phyloP scores from a whole-genome alignment of 2,888 invertebrate species.

The Toxonevra muliebris region DNA sequence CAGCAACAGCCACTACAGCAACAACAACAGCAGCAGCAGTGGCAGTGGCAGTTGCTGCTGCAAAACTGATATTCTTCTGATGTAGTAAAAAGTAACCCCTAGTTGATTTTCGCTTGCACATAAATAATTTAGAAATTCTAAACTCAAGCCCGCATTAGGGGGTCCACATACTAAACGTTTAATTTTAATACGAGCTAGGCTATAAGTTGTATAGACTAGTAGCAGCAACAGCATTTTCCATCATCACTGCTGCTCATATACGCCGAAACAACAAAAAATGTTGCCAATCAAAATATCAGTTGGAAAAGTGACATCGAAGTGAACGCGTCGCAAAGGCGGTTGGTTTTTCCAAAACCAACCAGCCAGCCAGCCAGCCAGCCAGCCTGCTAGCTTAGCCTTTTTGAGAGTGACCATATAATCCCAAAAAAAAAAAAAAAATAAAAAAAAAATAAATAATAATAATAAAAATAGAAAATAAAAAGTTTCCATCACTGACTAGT shows the following conservation, averaged over 20 bases:
- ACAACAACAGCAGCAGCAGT: not conserved
- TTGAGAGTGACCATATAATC: slow-evolving; percentile 4
- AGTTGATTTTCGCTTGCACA: no score
- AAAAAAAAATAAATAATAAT: slow-evolving; percentile 1
- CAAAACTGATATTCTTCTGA: no score
- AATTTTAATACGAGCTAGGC: not conserved
- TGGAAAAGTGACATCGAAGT: slow-evolving; percentile 50
- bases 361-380: slow-evolving; percentile 21
- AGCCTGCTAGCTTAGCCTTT: not conserved
- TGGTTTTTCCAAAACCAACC: slow-evolving; percentile 35
- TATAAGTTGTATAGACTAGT: not conserved
- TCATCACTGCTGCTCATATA: not conserved
- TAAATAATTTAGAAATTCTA: no score
- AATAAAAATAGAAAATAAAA: no score
- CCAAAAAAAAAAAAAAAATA: slow-evolving; percentile 16
- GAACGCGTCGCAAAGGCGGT: slow-evolving; percentile 53
- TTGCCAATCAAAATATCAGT: slow-evolving; percentile 45
- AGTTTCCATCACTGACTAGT: no score
- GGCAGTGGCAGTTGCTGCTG: not conserved
- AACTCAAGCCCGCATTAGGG: slow-evolving; percentile 3
- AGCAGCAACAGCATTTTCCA: no score
- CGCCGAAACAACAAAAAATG: slow-evolving; percentile 7
- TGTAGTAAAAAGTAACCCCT: no score
- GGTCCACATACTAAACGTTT: not conserved
- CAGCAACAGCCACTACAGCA: not conserved